Percentiles rank a stretch among this genome's conserved stretches.
Evolutionary conservation across 1,140 invertebrate species (phyloP).

Genomic region (Musca domestica): DNA sequence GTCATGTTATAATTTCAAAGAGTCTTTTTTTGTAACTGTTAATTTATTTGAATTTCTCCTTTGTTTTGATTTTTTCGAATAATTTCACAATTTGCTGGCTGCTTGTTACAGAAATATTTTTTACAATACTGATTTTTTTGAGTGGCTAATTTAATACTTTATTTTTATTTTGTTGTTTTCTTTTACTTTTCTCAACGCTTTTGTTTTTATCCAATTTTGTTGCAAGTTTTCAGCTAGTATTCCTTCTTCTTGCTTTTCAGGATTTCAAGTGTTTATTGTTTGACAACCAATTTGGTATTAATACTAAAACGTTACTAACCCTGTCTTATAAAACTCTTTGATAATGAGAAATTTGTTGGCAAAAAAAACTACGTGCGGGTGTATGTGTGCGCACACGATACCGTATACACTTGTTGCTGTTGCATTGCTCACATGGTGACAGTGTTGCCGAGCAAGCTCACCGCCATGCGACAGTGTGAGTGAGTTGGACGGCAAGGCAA

Average conservation of each 20-base stretch:
- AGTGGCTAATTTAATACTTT: too few species aligned
- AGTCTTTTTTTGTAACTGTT: too few species aligned
- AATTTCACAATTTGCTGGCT: too few species aligned
- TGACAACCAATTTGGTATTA: slow-evolving; percentile 18
- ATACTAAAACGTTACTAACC: slow-evolving; percentile 16
- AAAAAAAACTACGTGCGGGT: too few species aligned
- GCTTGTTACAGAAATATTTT: not conserved
- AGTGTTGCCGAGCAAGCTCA: not conserved
- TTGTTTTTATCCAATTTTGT: too few species aligned
- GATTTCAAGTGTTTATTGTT: slow-evolving; percentile 14
- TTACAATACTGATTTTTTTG: not conserved
- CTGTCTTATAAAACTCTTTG: slow-evolving; percentile 15
- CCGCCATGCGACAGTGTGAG: not conserved
- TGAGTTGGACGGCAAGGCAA: not conserved
- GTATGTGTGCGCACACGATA: too few species aligned
- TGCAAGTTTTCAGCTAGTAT: too few species aligned
- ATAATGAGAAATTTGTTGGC: slow-evolving; percentile 16
- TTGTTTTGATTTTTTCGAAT: too few species aligned
- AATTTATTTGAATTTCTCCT: too few species aligned
- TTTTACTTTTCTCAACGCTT: too few species aligned
- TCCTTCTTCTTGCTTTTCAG: not conserved
- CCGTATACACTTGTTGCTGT: not conserved
- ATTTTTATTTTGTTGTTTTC: too few species aligned
- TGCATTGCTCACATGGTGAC: not conserved
- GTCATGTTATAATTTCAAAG: not conserved